Conservation (phyloP, 1,140 invertebrate species). For the Drosophila tani region DNA sequence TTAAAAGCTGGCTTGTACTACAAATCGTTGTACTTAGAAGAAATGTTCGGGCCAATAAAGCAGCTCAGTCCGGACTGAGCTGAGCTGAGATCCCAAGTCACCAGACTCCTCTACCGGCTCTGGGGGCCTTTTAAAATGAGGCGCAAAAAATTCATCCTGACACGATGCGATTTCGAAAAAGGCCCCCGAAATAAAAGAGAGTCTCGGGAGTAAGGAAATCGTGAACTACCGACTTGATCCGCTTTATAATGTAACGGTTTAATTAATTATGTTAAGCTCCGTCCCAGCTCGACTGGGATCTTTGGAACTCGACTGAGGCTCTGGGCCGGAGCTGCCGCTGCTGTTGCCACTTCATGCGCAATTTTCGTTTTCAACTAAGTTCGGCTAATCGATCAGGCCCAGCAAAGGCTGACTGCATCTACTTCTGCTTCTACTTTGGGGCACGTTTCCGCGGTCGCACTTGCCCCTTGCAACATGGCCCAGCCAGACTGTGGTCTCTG, state of each 20-base stretch:
- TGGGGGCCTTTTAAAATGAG: constrained; percentile 62
- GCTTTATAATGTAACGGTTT: constrained; percentile 85
- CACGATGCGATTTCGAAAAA: constrained; percentile 75
- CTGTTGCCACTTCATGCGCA: constrained; percentile 81
- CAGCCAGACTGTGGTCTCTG: constrained; percentile 8
- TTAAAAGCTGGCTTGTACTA: constrained; percentile 81
- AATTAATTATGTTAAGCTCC: constrained; percentile 83
- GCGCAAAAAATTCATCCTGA: constrained; percentile 83
- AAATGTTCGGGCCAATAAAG: constrained; percentile 76
- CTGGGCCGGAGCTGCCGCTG: neutral
- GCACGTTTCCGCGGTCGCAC: constrained; percentile 54
- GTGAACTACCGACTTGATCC: constrained; percentile 80
- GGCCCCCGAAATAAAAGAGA: constrained; percentile 43
- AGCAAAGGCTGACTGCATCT: constrained; percentile 43
- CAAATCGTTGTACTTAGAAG: constrained; percentile 82
- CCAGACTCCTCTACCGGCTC: constrained; percentile 5
- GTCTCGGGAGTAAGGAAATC: constrained; percentile 64
- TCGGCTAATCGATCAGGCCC: constrained; percentile 77
- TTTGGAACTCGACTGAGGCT: constrained; percentile 1
- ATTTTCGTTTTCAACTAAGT: constrained; percentile 76
- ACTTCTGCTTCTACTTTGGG: constrained; percentile 21
- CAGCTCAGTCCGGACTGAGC: constrained; percentile 25
- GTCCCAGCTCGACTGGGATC: constrained; percentile 13
- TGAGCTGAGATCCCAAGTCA: constrained; percentile 3
- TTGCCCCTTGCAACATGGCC: constrained; percentile 54